Conservation (phyloP, 92 coral and sea anemone genomes). For the Scolanthus callimorphus region DNA sequence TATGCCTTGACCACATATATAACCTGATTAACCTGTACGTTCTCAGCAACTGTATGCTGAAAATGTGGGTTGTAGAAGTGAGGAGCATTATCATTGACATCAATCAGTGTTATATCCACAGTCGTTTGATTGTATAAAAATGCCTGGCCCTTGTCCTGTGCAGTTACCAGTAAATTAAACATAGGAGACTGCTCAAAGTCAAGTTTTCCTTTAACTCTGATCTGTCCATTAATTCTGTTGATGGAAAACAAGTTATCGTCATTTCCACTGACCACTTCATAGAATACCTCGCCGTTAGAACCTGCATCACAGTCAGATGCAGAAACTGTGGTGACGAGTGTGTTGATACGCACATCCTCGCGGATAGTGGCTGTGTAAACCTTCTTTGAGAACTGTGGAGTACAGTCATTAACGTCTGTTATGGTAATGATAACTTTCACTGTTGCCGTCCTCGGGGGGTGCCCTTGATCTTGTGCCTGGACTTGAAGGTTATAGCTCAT, state of each 20-base stretch:
- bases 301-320: constrained; percentile 86
- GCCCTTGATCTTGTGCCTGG: constrained; percentile 84
- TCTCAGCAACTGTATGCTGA: constrained; percentile 58
- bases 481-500: constrained; percentile 51
- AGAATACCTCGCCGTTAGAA: constrained; percentile 54
- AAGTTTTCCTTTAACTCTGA: constrained; percentile 62
- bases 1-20: constrained; percentile 62
- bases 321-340: constrained; percentile 38
- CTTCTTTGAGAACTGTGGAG: constrained; percentile 64
- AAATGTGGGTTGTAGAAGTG: constrained; percentile 52
- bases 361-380: constrained; percentile 37
- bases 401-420: constrained; percentile 83
- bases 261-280: constrained; percentile 76
- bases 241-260: constrained; percentile 74
- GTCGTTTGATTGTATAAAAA: constrained; percentile 68
- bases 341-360: constrained; percentile 45
- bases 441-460: constrained; percentile 65
- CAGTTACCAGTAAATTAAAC: constrained; percentile 56
- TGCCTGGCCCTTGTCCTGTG: constrained; percentile 77
- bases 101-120: constrained; percentile 60
- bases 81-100: constrained; percentile 85
- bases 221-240: constrained; percentile 64
- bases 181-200: constrained; percentile 49
- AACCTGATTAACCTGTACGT: constrained; percentile 36
- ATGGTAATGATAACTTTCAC: constrained; percentile 70